Evolutionary conservation across 1,140 invertebrate genomes (phyloP), one percentile per base, ranked within the genome.

Genomic region (Drosophila rhopaloa): DNA sequence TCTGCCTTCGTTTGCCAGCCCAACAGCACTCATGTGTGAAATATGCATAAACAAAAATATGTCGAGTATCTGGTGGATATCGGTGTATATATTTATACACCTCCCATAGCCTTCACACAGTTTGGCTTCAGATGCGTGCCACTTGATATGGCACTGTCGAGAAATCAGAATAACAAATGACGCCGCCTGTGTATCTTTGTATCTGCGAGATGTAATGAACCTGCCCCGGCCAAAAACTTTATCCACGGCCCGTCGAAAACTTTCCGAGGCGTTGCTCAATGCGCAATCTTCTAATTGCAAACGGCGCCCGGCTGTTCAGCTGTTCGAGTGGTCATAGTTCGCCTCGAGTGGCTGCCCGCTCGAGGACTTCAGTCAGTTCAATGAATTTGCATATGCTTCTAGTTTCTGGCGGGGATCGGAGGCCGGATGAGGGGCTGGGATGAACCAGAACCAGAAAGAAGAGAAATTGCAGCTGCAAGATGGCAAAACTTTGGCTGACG

Each of bases 21-120:
- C 43, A 16, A 46, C 62, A 74, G 50, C 61, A 74, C 66, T 74
- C 68, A 70, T 62, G 80, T 79, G 75, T 82, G 70, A 83, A 83
- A 83, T 83, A 83, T 86, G 83, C 82, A 86, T 76, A 78, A 86
- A 86, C 51, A 65, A 58, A 66, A 76, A 79, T 81, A 81, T 82
- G 83, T 76, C 65, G 65, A 76, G 62, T 81, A 75, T 85, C 78
- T 75, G 44, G 50, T 62, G 70, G 73, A 86, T 84, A 63, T 77
- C 70, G 68, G 48, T 14, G 29, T 14, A 48, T 85, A 74, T 85
- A 74, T 71, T 76, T 59, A 73, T 60, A 58, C 67, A 63, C 66
- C 50, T 16, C 14, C 50, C 50, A 58, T 65, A 86, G 79, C 82
- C 82, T 86, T 86, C 82, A 82, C 82, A 86, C 76, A 86, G 79